Conservation (phyloP, 2,888 invertebrate genomes). For the Hedya salicella region DNA sequence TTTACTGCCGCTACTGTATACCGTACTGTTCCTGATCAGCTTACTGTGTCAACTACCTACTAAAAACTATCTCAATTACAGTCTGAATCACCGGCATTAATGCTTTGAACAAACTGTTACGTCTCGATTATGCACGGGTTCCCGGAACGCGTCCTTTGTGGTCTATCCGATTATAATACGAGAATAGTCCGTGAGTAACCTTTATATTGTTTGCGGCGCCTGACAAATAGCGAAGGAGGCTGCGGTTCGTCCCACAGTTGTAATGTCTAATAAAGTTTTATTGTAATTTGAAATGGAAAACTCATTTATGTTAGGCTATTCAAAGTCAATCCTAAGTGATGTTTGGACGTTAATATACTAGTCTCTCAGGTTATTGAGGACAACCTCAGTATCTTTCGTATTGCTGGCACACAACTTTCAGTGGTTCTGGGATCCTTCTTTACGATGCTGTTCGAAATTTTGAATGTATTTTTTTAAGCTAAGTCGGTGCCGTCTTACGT, state of each 20-base stretch:
- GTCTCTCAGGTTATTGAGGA: not conserved
- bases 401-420: not conserved
- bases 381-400: not conserved
- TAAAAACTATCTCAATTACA: conserved; percentile 73
- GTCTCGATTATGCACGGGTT: conserved; percentile 48
- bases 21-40: conserved; percentile 19
- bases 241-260: conserved; percentile 14
- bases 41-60: conserved; percentile 53
- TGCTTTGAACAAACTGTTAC: conserved; percentile 54
- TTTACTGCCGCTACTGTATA: too few relatives aligned
- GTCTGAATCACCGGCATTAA: conserved; percentile 65
- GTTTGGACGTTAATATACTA: not conserved
- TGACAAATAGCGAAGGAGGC: conserved; percentile 26
- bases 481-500: too few relatives aligned
- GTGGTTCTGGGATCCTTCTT: too few relatives aligned
- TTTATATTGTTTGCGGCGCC: conserved; percentile 35
- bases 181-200: conserved; percentile 39
- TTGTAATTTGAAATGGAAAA: conserved; percentile 22
- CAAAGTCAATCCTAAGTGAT: not conserved
- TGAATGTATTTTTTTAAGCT: too few relatives aligned
- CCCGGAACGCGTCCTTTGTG: conserved; percentile 56
- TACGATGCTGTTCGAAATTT: too few relatives aligned
- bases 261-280: conserved; percentile 34
- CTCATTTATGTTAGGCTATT: conserved; percentile 12
- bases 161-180: conserved; percentile 50